Evolutionary conservation across 2,797 vertebrate genomes (phyloP), one percentile per base, ranked within the genome.

Genomic region (Paramormyrops hopkinsi): DNA sequence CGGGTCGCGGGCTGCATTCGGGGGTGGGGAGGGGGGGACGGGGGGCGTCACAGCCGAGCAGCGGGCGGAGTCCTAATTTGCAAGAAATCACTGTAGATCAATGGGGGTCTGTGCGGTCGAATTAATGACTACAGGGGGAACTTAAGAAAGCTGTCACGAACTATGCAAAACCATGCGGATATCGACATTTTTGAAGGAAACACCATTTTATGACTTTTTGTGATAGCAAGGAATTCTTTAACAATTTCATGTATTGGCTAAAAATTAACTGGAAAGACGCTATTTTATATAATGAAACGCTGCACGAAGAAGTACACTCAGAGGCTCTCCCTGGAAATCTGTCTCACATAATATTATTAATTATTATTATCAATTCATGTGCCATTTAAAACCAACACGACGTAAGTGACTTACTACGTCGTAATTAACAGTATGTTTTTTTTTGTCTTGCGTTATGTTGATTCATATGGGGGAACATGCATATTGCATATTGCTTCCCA

Each of bases 21-120:
- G 25, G 25, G 62, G 17, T 22, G 19, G 46, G 37, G 19, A 9
- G 12, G n/a, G 17, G 44, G 22, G 22, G 41, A 50, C 46, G 0
- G 51, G 82, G 46, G 44, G 41, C 82, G 46, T 50, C 41, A 84
- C 82, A 17, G 46, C 11, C 22, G 51, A 73, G 86, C 88, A 56
- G 76, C 89, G 88, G 89, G 82, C 84, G 86, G 79, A 90, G 33
- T 76, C 85, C 22, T 7, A 17, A 56, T 6, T 37, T 51, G 19
- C 54, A 22, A 37, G 84, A 62, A 87, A 41, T 56, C 41, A 44
- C 37, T 89, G 46, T 4, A 53, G 37, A 89, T 90, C 88, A 90
- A 90, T 87, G 85, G 69, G 88, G 65, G 82, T 83, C 89, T 87
- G 90, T 90, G 22, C 19, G 53, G 56, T 46, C 37, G 69, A 90